These are phyloP conservation scores for Protonemura montana DNA, from an alignment of 2,888 invertebrate species.

Conservation along the genomic window DNA sequence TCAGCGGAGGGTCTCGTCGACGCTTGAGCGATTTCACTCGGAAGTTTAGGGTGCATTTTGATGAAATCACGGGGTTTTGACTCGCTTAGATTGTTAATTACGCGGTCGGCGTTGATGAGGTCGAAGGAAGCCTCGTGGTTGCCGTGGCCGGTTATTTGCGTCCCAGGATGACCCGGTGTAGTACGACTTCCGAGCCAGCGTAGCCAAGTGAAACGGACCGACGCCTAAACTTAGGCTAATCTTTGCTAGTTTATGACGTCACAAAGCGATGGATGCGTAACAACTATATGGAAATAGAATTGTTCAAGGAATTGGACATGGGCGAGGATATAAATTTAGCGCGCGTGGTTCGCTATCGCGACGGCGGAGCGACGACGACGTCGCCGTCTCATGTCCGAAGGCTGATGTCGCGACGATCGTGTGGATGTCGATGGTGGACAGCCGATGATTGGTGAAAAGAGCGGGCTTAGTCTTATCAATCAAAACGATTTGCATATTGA, in stretches of 20 bases:
- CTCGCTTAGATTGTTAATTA: neutral
- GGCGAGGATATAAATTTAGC: constrained; percentile 21
- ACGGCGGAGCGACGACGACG: no score
- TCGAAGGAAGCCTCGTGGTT: neutral
- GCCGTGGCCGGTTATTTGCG: neutral
- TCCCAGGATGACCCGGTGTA: neutral
- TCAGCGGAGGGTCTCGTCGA: neutral
- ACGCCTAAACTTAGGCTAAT: constrained; percentile 19
- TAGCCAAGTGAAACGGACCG: constrained; percentile 25
- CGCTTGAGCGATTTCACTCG: neutral
- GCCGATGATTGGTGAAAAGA: no score
- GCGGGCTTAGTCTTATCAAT: no score
- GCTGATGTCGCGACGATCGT: neutral
- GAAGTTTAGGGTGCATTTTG: no score
- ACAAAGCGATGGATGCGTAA: constrained; percentile 34
- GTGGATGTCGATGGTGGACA: neutral
- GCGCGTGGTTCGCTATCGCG: neutral
- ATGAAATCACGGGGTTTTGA: no score
- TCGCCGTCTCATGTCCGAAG: no score
- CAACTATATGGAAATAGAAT: constrained; percentile 32
- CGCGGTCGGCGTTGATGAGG: neutral
- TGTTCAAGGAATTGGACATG: constrained; percentile 36
- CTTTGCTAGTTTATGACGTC: constrained; percentile 26
- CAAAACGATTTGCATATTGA: no score
- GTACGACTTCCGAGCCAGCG: constrained; percentile 7